phyloP scores from a whole-genome alignment of 1,140 invertebrate genomes.

The Colletes gigas region DNA sequence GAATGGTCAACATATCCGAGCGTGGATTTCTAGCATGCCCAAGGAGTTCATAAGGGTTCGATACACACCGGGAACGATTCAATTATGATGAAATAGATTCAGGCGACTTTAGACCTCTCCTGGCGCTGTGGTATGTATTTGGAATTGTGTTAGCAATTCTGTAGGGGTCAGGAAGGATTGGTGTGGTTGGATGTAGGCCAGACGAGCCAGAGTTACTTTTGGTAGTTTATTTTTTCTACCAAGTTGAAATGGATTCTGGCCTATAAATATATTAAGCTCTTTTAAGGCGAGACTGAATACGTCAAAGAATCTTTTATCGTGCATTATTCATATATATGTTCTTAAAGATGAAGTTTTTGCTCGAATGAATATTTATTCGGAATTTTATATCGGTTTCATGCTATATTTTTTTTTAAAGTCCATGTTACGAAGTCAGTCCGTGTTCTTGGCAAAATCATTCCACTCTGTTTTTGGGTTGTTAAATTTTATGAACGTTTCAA shows the following conservation, averaged over 20 bases:
- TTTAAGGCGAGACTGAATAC: not conserved
- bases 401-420: too few relatives aligned
- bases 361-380: too few relatives aligned
- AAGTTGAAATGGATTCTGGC: not conserved
- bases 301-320: not conserved
- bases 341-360: too few relatives aligned
- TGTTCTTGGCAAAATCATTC: too few relatives aligned
- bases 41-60: not conserved
- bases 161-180: conserved; percentile 13
- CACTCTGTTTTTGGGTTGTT: too few relatives aligned
- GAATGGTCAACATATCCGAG: not conserved
- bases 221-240: conserved; percentile 17
- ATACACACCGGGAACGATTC: not conserved
- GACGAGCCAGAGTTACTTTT: not conserved
- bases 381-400: too few relatives aligned
- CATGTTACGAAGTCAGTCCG: too few relatives aligned
- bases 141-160: conserved; percentile 26
- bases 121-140: not conserved
- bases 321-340: not conserved
- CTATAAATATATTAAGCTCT: conserved; percentile 7
- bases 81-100: conserved; percentile 13
- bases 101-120: conserved; percentile 23
- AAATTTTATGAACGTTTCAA: too few relatives aligned
- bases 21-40: not conserved
- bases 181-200: conserved; percentile 21